These are phyloP conservation scores for Sapayoa aenigma DNA, from an alignment of 2,113 vertebrate species.

Conservation along the genomic window DNA sequence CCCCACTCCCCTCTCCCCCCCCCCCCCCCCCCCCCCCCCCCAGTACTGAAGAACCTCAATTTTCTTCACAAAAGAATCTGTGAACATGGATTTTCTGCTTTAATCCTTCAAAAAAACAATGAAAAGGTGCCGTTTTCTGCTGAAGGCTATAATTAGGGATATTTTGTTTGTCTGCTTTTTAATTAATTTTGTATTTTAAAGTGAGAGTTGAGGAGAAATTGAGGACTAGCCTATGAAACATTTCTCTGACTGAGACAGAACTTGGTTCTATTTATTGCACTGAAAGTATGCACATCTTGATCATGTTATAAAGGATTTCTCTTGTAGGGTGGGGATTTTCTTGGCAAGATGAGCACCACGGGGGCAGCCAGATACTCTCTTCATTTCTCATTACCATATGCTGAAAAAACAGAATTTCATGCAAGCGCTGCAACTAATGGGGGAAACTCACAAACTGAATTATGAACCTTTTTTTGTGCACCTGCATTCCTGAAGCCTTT, in stretches of 20 bases:
- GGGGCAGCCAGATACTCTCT: constrained; percentile 50
- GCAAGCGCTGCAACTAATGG: neutral
- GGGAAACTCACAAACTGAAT: neutral
- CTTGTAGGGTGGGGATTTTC: constrained; percentile 35
- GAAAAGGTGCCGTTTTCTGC: neutral
- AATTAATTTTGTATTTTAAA: neutral
- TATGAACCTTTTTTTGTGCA: neutral
- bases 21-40: neutral
- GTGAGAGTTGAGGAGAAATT: neutral
- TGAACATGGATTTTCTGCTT: neutral
- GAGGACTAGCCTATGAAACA: neutral
- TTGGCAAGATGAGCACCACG: constrained; percentile 13
- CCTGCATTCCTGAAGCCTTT: neutral
- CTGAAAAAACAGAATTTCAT: constrained; percentile 5
- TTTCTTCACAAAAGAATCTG: neutral
- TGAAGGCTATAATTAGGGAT: neutral
- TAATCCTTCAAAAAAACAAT: neutral
- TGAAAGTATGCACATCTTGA: constrained; percentile 24
- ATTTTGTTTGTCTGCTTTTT: neutral
- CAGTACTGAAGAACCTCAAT: neutral
- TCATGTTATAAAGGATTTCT: constrained; percentile 9
- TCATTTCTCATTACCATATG: constrained; percentile 61
- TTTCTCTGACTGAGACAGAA: neutral
- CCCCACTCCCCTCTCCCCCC: neutral
- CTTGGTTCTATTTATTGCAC: neutral